phyloP scores from a whole-genome alignment of 2,113 vertebrate species.

The crab-eating macaque (Macaca fascicularis) region DNA sequence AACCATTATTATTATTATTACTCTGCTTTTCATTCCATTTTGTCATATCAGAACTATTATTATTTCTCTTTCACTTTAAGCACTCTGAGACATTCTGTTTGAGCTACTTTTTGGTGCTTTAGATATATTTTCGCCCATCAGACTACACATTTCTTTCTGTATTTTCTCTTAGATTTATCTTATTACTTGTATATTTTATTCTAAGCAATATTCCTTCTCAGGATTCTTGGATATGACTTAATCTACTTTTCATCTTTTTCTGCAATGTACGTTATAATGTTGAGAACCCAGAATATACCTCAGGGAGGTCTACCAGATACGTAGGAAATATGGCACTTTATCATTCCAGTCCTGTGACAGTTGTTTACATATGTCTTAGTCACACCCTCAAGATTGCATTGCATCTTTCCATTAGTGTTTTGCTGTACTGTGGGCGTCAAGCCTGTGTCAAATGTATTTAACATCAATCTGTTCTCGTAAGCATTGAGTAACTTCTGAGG shows the following conservation, averaged over 20 bases:
- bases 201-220: not conserved
- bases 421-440: not conserved
- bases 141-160: not conserved
- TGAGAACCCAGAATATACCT: not conserved
- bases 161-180: not conserved
- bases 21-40: not conserved
- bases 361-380: slow-evolving; percentile 24
- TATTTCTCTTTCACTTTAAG: not conserved
- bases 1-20: not conserved
- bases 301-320: not conserved
- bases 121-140: not conserved
- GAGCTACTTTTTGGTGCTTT: not conserved
- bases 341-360: not conserved
- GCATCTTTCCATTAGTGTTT: not conserved
- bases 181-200: not conserved
- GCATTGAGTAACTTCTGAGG: not conserved
- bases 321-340: not conserved
- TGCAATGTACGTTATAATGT: not conserved
- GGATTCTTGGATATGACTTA: slow-evolving; percentile 25
- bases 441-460: slow-evolving; percentile 22
- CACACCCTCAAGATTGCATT: not conserved
- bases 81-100: not conserved
- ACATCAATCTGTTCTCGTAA: slow-evolving; percentile 10
- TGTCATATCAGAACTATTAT: not conserved
- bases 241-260: slow-evolving; percentile 33